Evolutionary conservation across 2,888 invertebrate genomes (phyloP), one percentile per base, ranked within the genome.

Genomic region (Chrysolina oricalcia): DNA sequence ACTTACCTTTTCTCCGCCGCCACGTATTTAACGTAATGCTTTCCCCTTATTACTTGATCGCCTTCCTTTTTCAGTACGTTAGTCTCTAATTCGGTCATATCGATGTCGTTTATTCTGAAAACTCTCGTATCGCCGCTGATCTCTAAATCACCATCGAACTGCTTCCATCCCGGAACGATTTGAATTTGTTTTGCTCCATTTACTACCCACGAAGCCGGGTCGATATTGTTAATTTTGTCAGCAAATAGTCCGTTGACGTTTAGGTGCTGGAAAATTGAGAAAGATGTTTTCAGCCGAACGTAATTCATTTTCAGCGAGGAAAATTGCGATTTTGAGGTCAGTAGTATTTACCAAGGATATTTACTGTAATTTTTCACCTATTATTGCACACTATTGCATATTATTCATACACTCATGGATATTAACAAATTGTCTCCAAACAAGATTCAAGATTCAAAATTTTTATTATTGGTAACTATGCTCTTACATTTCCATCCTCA

Each of bases 151-250:
- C 85, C 83, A 3, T 82, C 81, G 78, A 91, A 89, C 4, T 81
- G 83, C 83, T 92, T 93, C 53, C 78, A 80, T 9, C 91, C 92
- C 27, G 87, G 87, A 65, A 93, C 87, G 11, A 88, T 79, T 82
- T 90, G 89, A 40, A 87, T 78, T 19, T 88, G 86, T 3, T 88
- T 82, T 1, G 81, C 82, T 77, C 90, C 89, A 21, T 87, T 87
- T 69, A 87, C 86, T 2, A 91, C 86, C 81, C 90, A 89, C 35
- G 87, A 84, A 40, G 86, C 82, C 13, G 90, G 80, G 77, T 90
- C 88, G 13, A 89, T 80, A 0, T 87, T 87, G 78, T 90, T 91
- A 71, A 92, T 89, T 72, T 85, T 85, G 80, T 90, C 89, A 1
- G 87, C 83, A 59, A 86, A 81, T 0, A 91, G 84, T 75, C 89